Evolutionary conservation across 2,797 vertebrate genomes (phyloP).

Genomic region (Lutjanus argentimaculatus): DNA sequence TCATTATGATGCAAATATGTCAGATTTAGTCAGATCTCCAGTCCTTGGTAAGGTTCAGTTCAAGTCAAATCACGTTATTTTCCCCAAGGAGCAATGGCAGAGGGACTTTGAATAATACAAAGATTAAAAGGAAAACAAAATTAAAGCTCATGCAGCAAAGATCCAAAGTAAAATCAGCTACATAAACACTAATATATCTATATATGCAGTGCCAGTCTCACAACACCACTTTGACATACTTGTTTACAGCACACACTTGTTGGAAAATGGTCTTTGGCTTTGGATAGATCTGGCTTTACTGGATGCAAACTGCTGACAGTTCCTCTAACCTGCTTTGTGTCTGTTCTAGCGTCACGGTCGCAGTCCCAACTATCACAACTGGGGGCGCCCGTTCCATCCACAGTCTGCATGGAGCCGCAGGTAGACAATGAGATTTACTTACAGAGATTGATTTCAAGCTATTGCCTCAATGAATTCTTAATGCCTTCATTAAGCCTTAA

Average conservation of each 20-base stretch:
- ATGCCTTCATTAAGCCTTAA: slow-evolving; percentile 34
- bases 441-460: slow-evolving; percentile 13
- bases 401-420: slow-evolving; percentile 90
- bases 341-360: slow-evolving; percentile 80
- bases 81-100: too few relatives aligned
- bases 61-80: too few relatives aligned
- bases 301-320: neutral
- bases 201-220: neutral
- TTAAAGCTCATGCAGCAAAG: neutral
- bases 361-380: slow-evolving; percentile 91
- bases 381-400: slow-evolving; percentile 87
- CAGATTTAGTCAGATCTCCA: neutral
- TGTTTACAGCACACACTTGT: neutral
- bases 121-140: neutral
- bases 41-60: neutral
- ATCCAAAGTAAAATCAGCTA: too few relatives aligned
- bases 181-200: neutral
- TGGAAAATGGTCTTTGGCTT: neutral
- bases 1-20: neutral
- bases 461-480: slow-evolving; percentile 29
- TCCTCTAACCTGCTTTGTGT: slow-evolving; percentile 9
- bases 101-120: too few relatives aligned
- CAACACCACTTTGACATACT: neutral
- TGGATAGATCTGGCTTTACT: neutral
- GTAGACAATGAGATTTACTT: slow-evolving; percentile 46